Percentiles rank a stretch among this genome's conserved stretches.
These are phyloP conservation scores for Pomacea maculata DNA, from an alignment of 1,140 invertebrate genomes.

Conservation along the genomic window DNA sequence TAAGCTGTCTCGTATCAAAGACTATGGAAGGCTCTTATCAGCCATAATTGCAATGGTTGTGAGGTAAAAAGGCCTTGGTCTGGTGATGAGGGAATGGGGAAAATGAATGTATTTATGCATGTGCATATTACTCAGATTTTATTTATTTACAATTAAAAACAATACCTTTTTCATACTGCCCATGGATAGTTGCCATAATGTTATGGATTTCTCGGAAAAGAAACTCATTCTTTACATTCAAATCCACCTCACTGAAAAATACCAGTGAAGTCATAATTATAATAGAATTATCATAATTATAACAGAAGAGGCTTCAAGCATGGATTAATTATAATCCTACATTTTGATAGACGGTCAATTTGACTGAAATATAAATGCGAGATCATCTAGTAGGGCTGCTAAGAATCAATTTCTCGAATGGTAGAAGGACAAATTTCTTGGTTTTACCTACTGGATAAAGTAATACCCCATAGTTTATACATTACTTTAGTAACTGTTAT, in stretches of 20 bases:
- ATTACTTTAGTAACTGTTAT: no score
- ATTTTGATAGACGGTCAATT: no score
- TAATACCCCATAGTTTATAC: no score
- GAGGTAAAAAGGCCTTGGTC: no score
- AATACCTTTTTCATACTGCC: conserved; percentile 64
- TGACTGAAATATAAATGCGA: background rate
- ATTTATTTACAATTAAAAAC: background rate
- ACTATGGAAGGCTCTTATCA: no score
- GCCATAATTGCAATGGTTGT: no score
- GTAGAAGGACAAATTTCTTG: background rate
- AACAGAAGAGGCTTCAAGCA: background rate
- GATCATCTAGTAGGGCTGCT: background rate
- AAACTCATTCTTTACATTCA: conserved; percentile 56
- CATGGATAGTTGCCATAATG: conserved; percentile 68
- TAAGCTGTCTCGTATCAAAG: no score
- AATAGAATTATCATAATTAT: background rate
- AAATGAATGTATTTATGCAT: no score
- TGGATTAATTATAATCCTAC: background rate
- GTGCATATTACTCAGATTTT: no score
- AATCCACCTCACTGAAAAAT: conserved; percentile 47
- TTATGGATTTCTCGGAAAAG: conserved; percentile 64
- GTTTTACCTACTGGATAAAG: no score
- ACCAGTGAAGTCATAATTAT: conserved; percentile 10
- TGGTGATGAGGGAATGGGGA: no score
- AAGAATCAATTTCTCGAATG: no score